Evolutionary conservation across 1,140 invertebrate genomes (phyloP).

Genomic region (Ceratosolen fusciceps): DNA sequence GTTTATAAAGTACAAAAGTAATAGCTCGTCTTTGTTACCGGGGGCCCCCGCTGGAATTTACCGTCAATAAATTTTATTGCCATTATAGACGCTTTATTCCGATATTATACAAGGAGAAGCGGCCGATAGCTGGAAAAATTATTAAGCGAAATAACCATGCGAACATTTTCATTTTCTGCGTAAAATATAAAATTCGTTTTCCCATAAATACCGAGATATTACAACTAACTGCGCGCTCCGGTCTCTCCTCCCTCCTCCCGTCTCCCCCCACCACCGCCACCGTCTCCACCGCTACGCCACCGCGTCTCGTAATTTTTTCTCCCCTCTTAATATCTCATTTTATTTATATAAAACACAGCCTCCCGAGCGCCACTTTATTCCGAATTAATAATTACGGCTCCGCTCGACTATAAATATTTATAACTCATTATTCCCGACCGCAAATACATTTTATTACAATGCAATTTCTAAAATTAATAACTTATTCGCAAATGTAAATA

Average conservation of each 20-base stretch:
- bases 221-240: neutral
- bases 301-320: too few species aligned
- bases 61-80: slow-evolving; percentile 37
- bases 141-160: slow-evolving; percentile 11
- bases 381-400: slow-evolving; percentile 5
- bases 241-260: neutral
- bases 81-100: slow-evolving; percentile 3
- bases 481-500: slow-evolving; percentile 17
- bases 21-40: slow-evolving; percentile 5
- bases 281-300: too few species aligned
- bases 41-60: slow-evolving; percentile 21
- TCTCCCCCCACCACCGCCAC: too few species aligned
- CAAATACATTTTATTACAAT: neutral
- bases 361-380: neutral
- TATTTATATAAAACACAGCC: too few species aligned
- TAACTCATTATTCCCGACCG: neutral
- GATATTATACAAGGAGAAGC: slow-evolving; percentile 18
- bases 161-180: slow-evolving; percentile 31
- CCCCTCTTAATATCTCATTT: too few species aligned
- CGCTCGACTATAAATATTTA: slow-evolving; percentile 6
- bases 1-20: slow-evolving; percentile 39
- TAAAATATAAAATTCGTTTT: slow-evolving; percentile 16
- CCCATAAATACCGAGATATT: slow-evolving; percentile 8
- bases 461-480: neutral
- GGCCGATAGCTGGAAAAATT: neutral